Evolutionary conservation across 1,140 invertebrate species (phyloP).

Genomic region (Caenorhabditis elegans): DNA sequence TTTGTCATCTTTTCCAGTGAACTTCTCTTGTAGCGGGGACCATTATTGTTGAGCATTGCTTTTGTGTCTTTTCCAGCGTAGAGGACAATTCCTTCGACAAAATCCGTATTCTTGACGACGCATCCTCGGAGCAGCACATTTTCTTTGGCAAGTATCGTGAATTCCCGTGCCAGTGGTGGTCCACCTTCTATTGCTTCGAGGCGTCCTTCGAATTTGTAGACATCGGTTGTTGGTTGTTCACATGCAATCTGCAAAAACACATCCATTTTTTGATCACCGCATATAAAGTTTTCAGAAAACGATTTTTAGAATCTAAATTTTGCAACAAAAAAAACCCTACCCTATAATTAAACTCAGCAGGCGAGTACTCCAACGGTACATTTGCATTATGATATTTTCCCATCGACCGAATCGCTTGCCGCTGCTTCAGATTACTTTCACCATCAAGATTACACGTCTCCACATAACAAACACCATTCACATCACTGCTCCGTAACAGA

Average conservation of each 20-base stretch:
- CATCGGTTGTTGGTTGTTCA: slow-evolving; percentile 42
- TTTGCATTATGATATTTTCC: slow-evolving; percentile 37
- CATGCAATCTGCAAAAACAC: slow-evolving; percentile 45
- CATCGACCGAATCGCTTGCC: slow-evolving; percentile 73
- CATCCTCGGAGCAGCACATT: slow-evolving; percentile 91
- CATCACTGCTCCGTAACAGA: slow-evolving; percentile 75
- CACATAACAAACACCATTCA: slow-evolving; percentile 67
- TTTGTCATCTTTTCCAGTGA: slow-evolving; percentile 90
- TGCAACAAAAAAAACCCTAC: no score
- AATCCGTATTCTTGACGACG: slow-evolving; percentile 87
- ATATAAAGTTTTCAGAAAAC: no score
- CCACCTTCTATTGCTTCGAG: slow-evolving; percentile 40
- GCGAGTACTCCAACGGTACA: slow-evolving; percentile 11
- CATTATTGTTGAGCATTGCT: slow-evolving; percentile 94
- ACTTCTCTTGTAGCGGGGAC: slow-evolving; percentile 87
- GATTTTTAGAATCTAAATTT: no score
- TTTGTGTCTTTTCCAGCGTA: slow-evolving; percentile 97
- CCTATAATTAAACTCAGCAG: slow-evolving; percentile 41
- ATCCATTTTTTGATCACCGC: not conserved
- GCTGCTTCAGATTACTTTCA: slow-evolving; percentile 69
- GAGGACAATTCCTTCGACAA: slow-evolving; percentile 91
- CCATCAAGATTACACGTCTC: slow-evolving; percentile 70
- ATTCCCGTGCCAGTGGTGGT: slow-evolving; percentile 39
- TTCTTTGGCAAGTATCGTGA: slow-evolving; percentile 72
- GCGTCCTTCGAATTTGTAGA: slow-evolving; percentile 43